Percentiles rank a stretch among this genome's conserved stretches.
Conservation (phyloP, 2,113 vertebrate species). For the Falco punctatus region DNA sequence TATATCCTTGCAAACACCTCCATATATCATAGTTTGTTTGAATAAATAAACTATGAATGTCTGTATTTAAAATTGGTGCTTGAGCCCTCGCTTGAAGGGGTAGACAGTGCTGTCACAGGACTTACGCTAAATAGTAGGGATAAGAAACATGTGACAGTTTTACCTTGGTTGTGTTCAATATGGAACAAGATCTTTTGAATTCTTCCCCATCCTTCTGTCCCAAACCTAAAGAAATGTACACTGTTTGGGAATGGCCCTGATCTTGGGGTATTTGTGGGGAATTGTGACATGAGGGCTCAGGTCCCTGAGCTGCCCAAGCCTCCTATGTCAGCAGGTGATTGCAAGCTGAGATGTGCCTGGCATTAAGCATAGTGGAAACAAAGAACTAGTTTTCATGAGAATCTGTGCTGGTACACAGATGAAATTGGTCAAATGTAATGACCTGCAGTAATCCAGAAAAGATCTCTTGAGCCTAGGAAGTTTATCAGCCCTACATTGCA, state of each 20-base stretch:
- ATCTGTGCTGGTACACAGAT: background rate
- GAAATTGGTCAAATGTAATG: background rate
- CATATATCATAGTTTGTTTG: background rate
- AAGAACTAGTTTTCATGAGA: background rate
- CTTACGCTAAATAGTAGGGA: background rate
- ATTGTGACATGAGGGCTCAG: background rate
- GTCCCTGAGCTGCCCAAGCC: background rate
- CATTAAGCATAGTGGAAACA: background rate
- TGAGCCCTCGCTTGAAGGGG: background rate
- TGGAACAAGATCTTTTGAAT: background rate
- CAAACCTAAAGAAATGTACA: background rate
- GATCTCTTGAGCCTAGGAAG: background rate
- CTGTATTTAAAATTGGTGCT: background rate
- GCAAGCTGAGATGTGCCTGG: background rate
- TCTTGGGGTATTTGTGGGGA: background rate
- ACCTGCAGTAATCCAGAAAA: background rate
- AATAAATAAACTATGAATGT: background rate
- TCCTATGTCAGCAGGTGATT: background rate
- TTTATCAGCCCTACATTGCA: background rate
- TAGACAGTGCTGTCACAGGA: background rate
- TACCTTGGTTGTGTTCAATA: background rate
- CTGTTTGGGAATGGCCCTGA: rapidly evolving
- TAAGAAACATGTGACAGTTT: background rate
- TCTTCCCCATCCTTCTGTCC: background rate
- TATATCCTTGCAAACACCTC: background rate